These are phyloP conservation scores for Brenthis hecate DNA, from an alignment of 2,888 invertebrate species.

Conservation along the genomic window DNA sequence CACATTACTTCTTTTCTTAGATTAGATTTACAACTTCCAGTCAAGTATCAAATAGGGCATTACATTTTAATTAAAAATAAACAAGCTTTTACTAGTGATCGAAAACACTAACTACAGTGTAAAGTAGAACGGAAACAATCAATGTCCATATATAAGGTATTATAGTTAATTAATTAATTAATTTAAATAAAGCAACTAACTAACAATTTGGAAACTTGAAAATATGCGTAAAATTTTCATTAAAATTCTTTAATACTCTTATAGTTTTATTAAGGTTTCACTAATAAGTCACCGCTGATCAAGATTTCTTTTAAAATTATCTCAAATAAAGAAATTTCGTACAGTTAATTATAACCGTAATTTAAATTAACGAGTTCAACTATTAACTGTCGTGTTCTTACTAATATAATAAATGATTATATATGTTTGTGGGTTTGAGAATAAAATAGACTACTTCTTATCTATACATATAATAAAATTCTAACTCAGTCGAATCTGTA, in stretches of 20 bases:
- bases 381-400: too few relatives aligned
- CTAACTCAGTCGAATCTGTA: too few relatives aligned
- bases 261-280: not conserved
- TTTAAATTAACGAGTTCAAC: too few relatives aligned
- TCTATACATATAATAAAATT: too few relatives aligned
- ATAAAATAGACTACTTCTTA: too few relatives aligned
- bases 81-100: conserved; percentile 18
- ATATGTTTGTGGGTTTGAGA: too few relatives aligned
- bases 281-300: not conserved
- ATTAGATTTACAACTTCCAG: conserved; percentile 15
- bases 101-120: conserved; percentile 25
- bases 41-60: conserved; percentile 19
- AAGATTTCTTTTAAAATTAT: not conserved
- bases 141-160: conserved; percentile 32
- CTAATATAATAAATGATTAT: too few relatives aligned
- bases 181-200: conserved; percentile 27
- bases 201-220: conserved; percentile 22
- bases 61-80: conserved; percentile 22
- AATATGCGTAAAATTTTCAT: conserved; percentile 11
- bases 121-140: conserved; percentile 36
- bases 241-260: conserved; percentile 18
- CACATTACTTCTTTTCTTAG: not conserved
- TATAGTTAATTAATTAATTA: conserved; percentile 32
- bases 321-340: not conserved
- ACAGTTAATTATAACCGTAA: too few relatives aligned